Percentiles rank a stretch among this genome's conserved stretches.
phyloP scores from a whole-genome alignment of 2,797 vertebrate species.

The Manis crassicaudata region DNA sequence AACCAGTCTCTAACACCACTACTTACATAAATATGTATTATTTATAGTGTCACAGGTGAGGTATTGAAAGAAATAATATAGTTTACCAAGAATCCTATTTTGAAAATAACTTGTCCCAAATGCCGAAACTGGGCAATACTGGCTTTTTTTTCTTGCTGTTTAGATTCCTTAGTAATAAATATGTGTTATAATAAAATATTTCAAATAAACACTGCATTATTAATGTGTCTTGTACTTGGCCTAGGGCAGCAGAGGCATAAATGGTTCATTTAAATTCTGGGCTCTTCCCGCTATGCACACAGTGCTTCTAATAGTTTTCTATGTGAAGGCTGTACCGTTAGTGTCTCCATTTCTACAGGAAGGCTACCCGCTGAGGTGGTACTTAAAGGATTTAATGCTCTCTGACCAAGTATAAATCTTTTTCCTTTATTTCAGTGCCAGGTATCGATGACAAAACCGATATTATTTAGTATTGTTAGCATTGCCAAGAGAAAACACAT shows the following conservation, averaged over 20 bases:
- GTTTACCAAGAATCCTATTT: constrained; percentile 80
- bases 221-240: constrained; percentile 85
- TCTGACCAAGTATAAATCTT: constrained; percentile 62
- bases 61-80: constrained; percentile 80
- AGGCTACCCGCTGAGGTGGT: constrained; percentile 27
- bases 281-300: constrained; percentile 76
- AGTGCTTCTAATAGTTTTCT: constrained; percentile 73
- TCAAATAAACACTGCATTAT: constrained; percentile 89
- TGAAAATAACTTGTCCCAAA: constrained; percentile 82
- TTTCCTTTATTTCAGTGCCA: constrained; percentile 39
- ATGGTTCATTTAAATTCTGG: constrained; percentile 87
- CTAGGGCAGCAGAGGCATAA: constrained; percentile 84
- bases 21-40: constrained; percentile 87
- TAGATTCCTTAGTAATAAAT: constrained; percentile 85
- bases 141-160: constrained; percentile 69
- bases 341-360: constrained; percentile 68
- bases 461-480: constrained; percentile 21
- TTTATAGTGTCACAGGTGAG: constrained; percentile 87
- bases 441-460: constrained; percentile 56
- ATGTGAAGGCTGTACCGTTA: constrained; percentile 63
- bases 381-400: constrained; percentile 71
- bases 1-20: constrained; percentile 77
- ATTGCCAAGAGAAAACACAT: constrained; percentile 62
- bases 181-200: constrained; percentile 88
- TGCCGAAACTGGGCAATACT: constrained; percentile 72